These are phyloP conservation scores for Nibea coibor DNA, from an alignment of 2,113 vertebrate species.

Conservation along the genomic window DNA sequence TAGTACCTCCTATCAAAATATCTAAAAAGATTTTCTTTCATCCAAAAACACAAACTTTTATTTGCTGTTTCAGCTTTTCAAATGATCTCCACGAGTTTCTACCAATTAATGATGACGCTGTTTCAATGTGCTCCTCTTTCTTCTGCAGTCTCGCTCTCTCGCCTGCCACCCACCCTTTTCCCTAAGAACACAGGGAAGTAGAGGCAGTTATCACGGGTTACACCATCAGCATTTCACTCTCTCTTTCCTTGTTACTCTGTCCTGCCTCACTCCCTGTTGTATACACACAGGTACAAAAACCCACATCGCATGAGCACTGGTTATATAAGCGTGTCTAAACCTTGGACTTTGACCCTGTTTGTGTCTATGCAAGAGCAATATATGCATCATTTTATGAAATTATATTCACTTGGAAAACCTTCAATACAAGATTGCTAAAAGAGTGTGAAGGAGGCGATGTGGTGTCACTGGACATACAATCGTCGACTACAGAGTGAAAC, in stretches of 20 bases:
- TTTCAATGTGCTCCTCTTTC: conserved; percentile 14
- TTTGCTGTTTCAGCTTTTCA: conserved; percentile 35
- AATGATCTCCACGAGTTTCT: conserved; percentile 9
- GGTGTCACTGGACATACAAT: neutral
- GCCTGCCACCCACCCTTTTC: neutral
- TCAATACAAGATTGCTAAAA: neutral
- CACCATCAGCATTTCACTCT: conserved; percentile 6
- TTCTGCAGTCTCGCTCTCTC: conserved; percentile 14
- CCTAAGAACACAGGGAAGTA: conserved; percentile 1
- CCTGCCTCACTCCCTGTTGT: neutral
- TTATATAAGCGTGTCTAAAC: conserved; percentile 13
- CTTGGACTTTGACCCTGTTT: neutral
- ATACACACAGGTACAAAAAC: conserved; percentile 1
- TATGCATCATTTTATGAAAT: too few relatives aligned
- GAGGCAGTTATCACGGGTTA: conserved; percentile 37
- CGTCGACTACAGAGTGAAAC: too few relatives aligned
- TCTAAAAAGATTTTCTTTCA: neutral
- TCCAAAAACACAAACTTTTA: neutral
- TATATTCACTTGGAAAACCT: neutral
- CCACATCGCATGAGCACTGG: neutral
- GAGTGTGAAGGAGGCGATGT: neutral
- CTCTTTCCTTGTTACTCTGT: neutral
- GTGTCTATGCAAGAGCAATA: too few relatives aligned
- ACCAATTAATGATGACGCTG: conserved; percentile 37
- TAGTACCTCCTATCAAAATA: neutral